Evolutionary conservation across 2,797 vertebrate genomes (phyloP), one percentile per base, ranked within the genome.

Genomic region (Valencia hispanica): DNA sequence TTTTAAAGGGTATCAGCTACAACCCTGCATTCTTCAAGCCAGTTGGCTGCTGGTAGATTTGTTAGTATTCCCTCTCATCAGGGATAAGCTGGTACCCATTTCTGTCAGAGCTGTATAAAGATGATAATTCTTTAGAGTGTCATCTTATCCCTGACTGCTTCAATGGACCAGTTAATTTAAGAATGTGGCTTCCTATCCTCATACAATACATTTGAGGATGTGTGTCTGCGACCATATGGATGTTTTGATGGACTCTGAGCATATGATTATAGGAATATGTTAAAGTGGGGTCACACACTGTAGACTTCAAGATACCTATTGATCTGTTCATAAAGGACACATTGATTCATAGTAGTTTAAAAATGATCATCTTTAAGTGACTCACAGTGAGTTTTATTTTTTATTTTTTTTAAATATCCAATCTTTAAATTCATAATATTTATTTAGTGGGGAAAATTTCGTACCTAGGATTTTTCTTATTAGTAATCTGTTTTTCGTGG

Each of bases 91-190:
- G 90, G 93, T 91, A 82, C 82, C 89, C 83, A 87, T 92, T 91
- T 94, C 89, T 93, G 92, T 93, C 92, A 79, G 86, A 92, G 87
- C 87, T 77, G 81, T 84, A 88, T 91, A 90, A 91, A 94, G 88
- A 93, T 93, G 91, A 93, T 94, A 87, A 94, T 92, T 92, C 90
- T 93, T 87, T 87, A 89, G 89, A 90, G 85, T 90, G 90, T 93
- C 89, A 87, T 89, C 88, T 94, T 93, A 92, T 91, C 92, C 86
- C 76, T 80, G 79, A 82, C 86, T 90, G 92, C 94, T 95, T 91
- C 92, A 94, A 81, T 87, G 92, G 91, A 93, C 90, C 92, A 91
- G 92, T 91, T 94, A 89, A 95, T 95, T 93, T 86, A 91, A 87
- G 90, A 92, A 76, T 85, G 78, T 82, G 88, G 88, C 88, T 92